A percentile compares a stretch with the other conserved stretches of the same genome.
Evolutionary conservation across 2,888 invertebrate genomes (phyloP).

Genomic region (Apoda limacodes): DNA sequence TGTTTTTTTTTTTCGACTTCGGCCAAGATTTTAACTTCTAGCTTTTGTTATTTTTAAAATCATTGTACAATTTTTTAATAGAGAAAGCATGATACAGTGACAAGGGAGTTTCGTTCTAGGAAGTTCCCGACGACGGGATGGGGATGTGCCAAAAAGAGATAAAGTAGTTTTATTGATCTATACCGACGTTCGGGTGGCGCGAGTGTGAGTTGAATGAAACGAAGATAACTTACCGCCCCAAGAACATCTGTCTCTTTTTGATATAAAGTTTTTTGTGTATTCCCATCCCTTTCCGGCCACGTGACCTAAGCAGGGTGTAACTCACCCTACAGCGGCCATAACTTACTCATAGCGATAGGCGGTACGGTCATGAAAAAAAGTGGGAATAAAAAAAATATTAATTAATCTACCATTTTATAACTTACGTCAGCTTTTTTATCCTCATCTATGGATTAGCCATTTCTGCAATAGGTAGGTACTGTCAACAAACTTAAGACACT

Average conservation of each 20-base stretch:
- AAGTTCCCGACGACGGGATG: conserved; percentile 61
- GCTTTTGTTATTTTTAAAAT: conserved; percentile 4
- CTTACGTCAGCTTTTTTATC: too few relatives aligned
- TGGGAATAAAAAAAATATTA: too few relatives aligned
- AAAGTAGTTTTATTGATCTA: conserved; percentile 73
- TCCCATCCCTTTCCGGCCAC: conserved; percentile 54
- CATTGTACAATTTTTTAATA: conserved; percentile 29
- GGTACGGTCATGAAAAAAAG: conserved; percentile 64
- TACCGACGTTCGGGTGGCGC: conserved; percentile 66
- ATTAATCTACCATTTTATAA: too few relatives aligned
- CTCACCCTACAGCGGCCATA: conserved; percentile 69
- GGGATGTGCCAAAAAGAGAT: conserved; percentile 72
- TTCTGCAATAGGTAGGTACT: too few relatives aligned
- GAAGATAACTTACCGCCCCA: conserved; percentile 71
- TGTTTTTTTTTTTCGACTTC: too few relatives aligned
- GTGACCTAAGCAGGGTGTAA: conserved; percentile 71
- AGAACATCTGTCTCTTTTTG: conserved; percentile 44
- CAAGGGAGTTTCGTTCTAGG: conserved; percentile 54
- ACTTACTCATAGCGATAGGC: conserved; percentile 70
- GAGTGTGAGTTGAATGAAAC: conserved; percentile 70
- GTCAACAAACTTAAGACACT: too few relatives aligned
- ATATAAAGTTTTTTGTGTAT: conserved; percentile 31
- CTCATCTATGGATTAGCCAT: too few relatives aligned
- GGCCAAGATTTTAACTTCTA: too few relatives aligned
- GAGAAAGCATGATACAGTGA: conserved; percentile 44